These are phyloP conservation scores for Sebastes oblongus DNA, from an alignment of 2,797 vertebrate genomes.

Conservation along the genomic window DNA sequence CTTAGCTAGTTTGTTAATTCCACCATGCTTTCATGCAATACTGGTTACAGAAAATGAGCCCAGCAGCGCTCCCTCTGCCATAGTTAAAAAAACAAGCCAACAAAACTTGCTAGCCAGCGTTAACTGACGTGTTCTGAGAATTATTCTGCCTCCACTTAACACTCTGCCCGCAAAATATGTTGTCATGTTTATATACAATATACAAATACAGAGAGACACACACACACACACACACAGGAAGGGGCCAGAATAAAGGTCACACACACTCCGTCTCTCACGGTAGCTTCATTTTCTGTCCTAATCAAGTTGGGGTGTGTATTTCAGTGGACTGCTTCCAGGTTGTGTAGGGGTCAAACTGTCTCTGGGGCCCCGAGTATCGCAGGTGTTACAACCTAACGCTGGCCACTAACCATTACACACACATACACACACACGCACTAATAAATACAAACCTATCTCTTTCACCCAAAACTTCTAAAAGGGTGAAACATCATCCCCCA, in stretches of 20 bases:
- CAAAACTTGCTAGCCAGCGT: too few relatives aligned
- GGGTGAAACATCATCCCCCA: neutral
- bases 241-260: conserved; percentile 6
- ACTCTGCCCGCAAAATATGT: too few relatives aligned
- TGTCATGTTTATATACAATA: too few relatives aligned
- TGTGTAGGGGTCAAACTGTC: conserved; percentile 21
- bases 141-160: too few relatives aligned
- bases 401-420: neutral
- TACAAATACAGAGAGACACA: neutral
- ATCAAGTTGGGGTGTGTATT: neutral
- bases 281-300: conserved; percentile 1
- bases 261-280: neutral
- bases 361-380: neutral
- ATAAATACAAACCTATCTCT: neutral
- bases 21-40: too few relatives aligned
- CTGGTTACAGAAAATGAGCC: too few relatives aligned
- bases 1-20: too few relatives aligned
- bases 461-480: neutral
- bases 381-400: conserved; percentile 7
- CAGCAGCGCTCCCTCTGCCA: too few relatives aligned
- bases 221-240: neutral
- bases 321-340: conserved; percentile 26
- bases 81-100: too few relatives aligned
- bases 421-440: neutral
- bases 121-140: too few relatives aligned